A percentile compares a stretch with the other conserved stretches of the same genome.
phyloP scores from a whole-genome alignment of 53 echinoderm and acorn worm species.

The Hippasteria phrygiana region DNA sequence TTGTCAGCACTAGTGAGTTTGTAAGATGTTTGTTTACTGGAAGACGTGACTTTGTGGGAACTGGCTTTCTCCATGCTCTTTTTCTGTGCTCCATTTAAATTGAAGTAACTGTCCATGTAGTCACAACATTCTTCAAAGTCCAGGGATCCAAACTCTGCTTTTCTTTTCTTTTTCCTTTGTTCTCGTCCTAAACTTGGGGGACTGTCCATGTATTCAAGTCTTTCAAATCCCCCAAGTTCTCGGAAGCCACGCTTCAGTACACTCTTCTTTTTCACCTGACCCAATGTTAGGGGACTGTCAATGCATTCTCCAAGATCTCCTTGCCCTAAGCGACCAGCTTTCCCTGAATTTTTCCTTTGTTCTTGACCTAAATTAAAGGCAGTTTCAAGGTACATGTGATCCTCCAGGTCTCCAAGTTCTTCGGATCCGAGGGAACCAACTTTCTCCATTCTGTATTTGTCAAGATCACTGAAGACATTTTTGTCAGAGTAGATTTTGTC shows the following conservation, averaged over 20 bases:
- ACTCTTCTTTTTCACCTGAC: not conserved
- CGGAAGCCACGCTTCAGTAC: not conserved
- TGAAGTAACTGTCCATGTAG: not conserved
- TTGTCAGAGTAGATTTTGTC: not conserved
- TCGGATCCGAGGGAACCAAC: not conserved
- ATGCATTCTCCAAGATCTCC: not conserved
- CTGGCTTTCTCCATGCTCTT: not conserved
- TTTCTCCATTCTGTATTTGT: not conserved
- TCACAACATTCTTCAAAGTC: not conserved
- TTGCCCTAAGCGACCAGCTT: not conserved
- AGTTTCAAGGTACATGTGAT: not conserved
- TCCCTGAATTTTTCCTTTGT: not conserved
- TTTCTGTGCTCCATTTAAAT: not conserved
- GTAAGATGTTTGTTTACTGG: slow-evolving; percentile 8
- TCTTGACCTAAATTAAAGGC: not conserved
- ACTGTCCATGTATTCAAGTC: not conserved
- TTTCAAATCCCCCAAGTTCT: not conserved
- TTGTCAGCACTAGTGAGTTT: not conserved
- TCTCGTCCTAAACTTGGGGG: no score
- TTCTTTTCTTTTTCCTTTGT: not conserved
- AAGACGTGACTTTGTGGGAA: slow-evolving; percentile 3
- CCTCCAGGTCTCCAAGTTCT: not conserved
- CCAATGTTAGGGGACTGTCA: not conserved
- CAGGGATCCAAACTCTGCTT: not conserved
- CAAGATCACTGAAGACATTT: not conserved